Conservation (phyloP, 1,140 invertebrate genomes). For the Drosophila orena region DNA sequence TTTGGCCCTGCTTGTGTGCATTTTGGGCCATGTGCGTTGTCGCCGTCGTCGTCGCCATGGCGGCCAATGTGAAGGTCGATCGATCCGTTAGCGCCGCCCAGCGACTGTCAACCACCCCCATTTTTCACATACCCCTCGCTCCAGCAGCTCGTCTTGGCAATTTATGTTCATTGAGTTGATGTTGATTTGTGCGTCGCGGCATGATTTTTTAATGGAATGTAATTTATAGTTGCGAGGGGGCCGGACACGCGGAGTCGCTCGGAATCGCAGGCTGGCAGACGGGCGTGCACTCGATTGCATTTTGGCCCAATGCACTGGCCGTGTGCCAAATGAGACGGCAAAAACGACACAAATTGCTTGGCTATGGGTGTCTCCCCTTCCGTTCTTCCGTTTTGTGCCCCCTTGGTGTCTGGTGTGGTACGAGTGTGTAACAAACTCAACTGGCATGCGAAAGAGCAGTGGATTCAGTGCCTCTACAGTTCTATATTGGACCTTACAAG, state of each 20-base stretch:
- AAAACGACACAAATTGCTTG: slow-evolving; percentile 53
- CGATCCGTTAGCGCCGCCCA: slow-evolving; percentile 52
- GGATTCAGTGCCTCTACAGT: not conserved
- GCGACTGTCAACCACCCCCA: slow-evolving; percentile 8
- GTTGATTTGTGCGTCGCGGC: slow-evolving; percentile 76
- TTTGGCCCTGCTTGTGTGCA: slow-evolving; percentile 28
- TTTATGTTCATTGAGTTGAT: slow-evolving; percentile 81
- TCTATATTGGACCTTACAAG: not conserved
- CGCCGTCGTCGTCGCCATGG: slow-evolving; percentile 46
- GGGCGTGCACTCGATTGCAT: slow-evolving; percentile 71
- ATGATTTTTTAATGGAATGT: slow-evolving; percentile 81
- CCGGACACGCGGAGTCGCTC: not conserved
- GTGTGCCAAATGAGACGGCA: slow-evolving; percentile 57
- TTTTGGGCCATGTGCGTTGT: slow-evolving; percentile 64
- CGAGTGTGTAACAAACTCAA: slow-evolving; percentile 17
- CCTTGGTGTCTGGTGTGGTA: slow-evolving; percentile 21
- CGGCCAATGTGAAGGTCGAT: slow-evolving; percentile 79
- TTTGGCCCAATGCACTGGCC: slow-evolving; percentile 64
- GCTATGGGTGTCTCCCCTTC: slow-evolving; percentile 20
- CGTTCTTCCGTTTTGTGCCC: slow-evolving; percentile 18
- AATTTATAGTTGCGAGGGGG: slow-evolving; percentile 60
- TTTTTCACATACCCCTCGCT: not conserved
- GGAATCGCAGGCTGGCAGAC: slow-evolving; percentile 33
- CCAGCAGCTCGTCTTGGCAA: slow-evolving; percentile 40
- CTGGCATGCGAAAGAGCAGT: slow-evolving; percentile 16